A percentile compares a stretch with the other conserved stretches of the same genome.
These are phyloP conservation scores for Bradypus variegatus DNA, from an alignment of 2,797 vertebrate species.

Conservation along the genomic window DNA sequence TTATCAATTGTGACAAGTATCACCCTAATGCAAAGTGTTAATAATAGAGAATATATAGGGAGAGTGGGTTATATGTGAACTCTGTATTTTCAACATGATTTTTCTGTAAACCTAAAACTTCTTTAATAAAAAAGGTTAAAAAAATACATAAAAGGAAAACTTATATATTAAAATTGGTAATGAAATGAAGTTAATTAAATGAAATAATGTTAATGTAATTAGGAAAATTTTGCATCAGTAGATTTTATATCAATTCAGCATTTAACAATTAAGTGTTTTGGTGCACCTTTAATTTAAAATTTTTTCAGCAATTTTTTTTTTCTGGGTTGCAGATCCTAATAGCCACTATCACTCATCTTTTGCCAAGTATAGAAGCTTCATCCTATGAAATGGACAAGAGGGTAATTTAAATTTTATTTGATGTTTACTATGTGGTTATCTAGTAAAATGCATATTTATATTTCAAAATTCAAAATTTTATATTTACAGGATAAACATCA, in stretches of 20 bases:
- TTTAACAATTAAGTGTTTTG: conserved; percentile 39
- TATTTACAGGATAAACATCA: neutral
- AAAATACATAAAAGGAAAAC: too few species aligned
- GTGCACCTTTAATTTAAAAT: neutral
- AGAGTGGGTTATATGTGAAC: too few species aligned
- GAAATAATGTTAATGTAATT: conserved; percentile 31
- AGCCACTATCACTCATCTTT: conserved; percentile 92
- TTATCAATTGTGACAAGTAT: too few species aligned
- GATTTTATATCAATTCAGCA: conserved; percentile 20
- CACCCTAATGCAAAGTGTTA: too few species aligned
- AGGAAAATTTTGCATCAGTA: neutral
- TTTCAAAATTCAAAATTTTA: neutral
- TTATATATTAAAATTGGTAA: too few species aligned
- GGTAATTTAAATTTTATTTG: conserved; percentile 74
- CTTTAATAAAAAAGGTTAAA: too few species aligned
- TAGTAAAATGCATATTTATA: neutral
- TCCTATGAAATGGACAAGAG: conserved; percentile 95
- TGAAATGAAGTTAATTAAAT: neutral
- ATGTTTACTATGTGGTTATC: conserved; percentile 43
- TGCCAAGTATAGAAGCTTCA: conserved; percentile 91
- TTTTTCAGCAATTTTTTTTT: conserved; percentile 40
- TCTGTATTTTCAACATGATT: neutral
- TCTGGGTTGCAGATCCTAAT: conserved; percentile 85
- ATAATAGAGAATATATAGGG: too few species aligned
- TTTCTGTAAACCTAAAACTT: neutral